Percentiles rank a stretch among this genome's conserved stretches.
Evolutionary conservation across 2,888 invertebrate species (phyloP).

Genomic region (Cylloceria caligata): DNA sequence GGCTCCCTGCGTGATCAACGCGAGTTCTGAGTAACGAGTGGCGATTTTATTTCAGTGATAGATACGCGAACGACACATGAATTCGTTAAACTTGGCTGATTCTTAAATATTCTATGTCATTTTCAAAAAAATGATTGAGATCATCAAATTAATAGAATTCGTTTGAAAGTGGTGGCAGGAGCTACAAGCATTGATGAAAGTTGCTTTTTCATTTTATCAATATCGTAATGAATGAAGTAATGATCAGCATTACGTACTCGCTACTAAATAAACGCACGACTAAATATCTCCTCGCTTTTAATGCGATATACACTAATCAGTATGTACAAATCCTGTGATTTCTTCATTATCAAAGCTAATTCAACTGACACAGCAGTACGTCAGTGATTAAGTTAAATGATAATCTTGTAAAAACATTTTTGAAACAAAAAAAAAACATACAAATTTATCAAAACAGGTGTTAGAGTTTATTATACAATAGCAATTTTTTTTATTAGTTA

Average conservation of each 20-base stretch:
- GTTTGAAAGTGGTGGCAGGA: neutral
- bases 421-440: too few relatives aligned
- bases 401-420: too few relatives aligned
- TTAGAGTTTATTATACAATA: neutral
- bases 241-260: neutral
- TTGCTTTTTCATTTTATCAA: too few relatives aligned
- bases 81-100: conserved; percentile 8
- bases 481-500: neutral
- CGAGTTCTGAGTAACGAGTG: conserved; percentile 23
- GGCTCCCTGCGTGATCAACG: neutral
- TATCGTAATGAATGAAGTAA: neutral
- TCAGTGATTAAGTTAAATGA: neutral
- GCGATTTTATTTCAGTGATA: conserved; percentile 29
- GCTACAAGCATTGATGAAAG: too few relatives aligned
- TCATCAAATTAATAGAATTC: neutral
- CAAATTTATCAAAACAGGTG: neutral
- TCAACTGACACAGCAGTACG: neutral
- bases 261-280: neutral
- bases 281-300: neutral
- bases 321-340: neutral
- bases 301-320: conserved; percentile 1
- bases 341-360: neutral
- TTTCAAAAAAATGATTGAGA: neutral
- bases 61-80: conserved; percentile 24
- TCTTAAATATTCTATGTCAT: neutral